Base-by-base conservation (phyloP, 2,888 invertebrate species). In the Crossocerus cetratus region DNA sequence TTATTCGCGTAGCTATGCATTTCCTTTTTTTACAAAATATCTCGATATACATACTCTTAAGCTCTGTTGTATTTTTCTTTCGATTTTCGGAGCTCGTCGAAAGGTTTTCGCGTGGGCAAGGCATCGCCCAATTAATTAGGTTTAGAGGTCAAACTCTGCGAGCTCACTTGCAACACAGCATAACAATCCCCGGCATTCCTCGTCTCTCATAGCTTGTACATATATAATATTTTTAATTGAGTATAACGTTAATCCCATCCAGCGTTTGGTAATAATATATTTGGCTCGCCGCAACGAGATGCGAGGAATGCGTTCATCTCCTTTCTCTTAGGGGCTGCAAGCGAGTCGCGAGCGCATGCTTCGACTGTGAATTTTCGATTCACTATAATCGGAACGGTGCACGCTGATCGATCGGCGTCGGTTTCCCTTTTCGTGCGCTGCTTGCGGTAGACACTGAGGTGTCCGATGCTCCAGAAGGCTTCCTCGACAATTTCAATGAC, bases 401-500 rank as follows among this genome's bases (percentile, higher is more conserved):
- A 68, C 90, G 84, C 64, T 90, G 88, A 53, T 91, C 90, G 58
- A 90, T 88, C n/a, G 90, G 90, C 23, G 90, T 90, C 23, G 88
- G 90, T 69, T 86, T 88, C 66, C 85, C 83, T 82, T 89, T 92
- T 76, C 91, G 90, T 72, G 91, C 93, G 3, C 88, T 91, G 77
- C 91, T 93, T 42, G 91, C 88, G 65, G 90, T 90, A 72, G 91
- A 93, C 5, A 93, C 92, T 14, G 93, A 92, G 18, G 92, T 92
- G 80, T 95, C 95, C 3, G 94, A 94, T 18, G 94, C 94, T 74
- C 94, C 94, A 0, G 95, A 94, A 3, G 94, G 92, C 86, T 94
- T 94, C 63, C 94, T 91, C 75, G 94, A 88, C 74, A 95, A 89
- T 82, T 94, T 92, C 58, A 94, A 92, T 32, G 93, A 93, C 42